Evolutionary conservation across 2,797 vertebrate genomes (phyloP), one percentile per base, ranked within the genome.

Genomic region (Rhynchotus rufescens): DNA sequence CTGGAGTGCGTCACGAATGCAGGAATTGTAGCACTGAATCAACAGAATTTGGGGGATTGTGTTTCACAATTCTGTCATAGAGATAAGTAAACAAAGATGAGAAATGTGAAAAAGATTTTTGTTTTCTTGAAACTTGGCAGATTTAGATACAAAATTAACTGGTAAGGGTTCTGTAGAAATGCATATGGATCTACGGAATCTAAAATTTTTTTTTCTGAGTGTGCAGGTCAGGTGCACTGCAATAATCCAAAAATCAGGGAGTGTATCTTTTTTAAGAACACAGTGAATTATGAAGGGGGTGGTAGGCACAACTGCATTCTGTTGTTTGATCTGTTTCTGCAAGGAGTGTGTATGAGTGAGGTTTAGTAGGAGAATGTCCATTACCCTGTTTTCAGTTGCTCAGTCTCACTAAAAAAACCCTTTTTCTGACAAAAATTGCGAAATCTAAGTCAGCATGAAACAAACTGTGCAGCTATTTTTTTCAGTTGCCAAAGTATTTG

Each of bases 351-450:
- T 75, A 32, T 40, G 78, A 65, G 42, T 26, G 49, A 72, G 30
- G 34, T 80, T 83, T 87, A 28, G 47, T 52, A 83, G 56, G 51
- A 80, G 42, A 21, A 7, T 51, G 51, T 89, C 69, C 80, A 65
- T 75, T 56, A 91, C 64, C 25, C 86, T 86, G 13, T 64, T 92
- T 88, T 78, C 74, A 59, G 36, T 84, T 82, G 71, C 60, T 84
- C 1, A 0, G 60, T 30, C 8, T 89, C 66, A 30, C 30, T 81
- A 36, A 26, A 89, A 89, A 86, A 40, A 64, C 40, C 16, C 12
- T 76, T 81, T 87, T 66, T 66, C 74, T 89, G 82, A 87, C 42
- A 21, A n/a, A 36, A 80, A 73, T 81, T 52, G 60, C 36, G 81
- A 88, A 79, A 62, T 60, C 71, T 40, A 80, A 84, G 75, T 15